Percentiles rank a stretch among this genome's conserved stretches.
phyloP scores from a whole-genome alignment of 1,140 invertebrate genomes.

The Zeugodacus cucurbitae region DNA sequence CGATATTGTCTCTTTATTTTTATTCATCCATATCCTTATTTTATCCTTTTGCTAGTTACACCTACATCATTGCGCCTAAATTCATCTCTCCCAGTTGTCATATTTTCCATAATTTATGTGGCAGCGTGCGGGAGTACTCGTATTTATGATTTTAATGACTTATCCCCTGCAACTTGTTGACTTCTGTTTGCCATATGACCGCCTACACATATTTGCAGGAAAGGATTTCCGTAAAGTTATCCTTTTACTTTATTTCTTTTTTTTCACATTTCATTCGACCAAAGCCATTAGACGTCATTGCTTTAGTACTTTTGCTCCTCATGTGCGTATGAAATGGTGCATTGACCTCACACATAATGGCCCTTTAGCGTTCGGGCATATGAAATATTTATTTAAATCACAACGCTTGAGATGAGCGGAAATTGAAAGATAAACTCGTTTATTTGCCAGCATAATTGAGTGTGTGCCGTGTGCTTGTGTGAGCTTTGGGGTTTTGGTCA shows the following conservation, averaged over 20 bases:
- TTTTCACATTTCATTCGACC: neutral
- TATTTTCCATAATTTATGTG: conserved; percentile 9
- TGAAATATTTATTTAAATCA: conserved; percentile 25
- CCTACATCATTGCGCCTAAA: no score
- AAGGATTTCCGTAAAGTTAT: neutral
- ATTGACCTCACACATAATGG: conserved; percentile 1
- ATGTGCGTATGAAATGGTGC: neutral
- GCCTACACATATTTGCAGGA: neutral
- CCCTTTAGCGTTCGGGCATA: conserved; percentile 6
- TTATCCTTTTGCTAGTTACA: no score
- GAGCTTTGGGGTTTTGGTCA: no score
- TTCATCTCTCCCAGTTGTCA: neutral
- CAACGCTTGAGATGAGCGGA: neutral
- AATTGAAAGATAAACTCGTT: neutral
- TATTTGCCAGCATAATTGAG: neutral
- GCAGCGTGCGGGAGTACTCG: neutral
- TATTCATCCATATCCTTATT: no score
- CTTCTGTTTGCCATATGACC: neutral
- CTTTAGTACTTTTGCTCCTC: neutral
- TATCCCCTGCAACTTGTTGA: conserved; percentile 5
- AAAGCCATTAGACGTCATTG: neutral
- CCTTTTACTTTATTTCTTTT: neutral
- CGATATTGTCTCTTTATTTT: no score
- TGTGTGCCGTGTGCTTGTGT: no score
- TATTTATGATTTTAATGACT: conserved; percentile 18